Base-by-base conservation (phyloP, 2,797 vertebrate species). In the Labeo calbasu region DNA sequence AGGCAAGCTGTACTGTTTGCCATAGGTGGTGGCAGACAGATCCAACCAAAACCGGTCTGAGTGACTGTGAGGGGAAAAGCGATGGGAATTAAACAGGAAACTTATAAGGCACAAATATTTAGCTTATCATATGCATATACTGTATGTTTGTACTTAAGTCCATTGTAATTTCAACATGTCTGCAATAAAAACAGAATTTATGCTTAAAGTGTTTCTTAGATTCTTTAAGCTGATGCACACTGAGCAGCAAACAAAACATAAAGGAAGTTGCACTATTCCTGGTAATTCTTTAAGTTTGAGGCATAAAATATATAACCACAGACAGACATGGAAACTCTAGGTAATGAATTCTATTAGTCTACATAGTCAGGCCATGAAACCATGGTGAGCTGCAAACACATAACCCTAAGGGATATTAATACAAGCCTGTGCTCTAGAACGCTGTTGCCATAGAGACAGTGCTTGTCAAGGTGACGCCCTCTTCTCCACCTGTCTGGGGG, bases 401-500 rank as follows among this genome's bases (percentile, higher is more conserved):
- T 63, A 79, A 61, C 76, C 76, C 46, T 79, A 72, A 84, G 76
- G 53, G 21, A 71, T 71, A 61, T 72, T 66, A 46, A 50, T 11
- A 17, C 40, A 48, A 53, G 71, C 53, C 46, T 81, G 57, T 40
- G 61, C 57, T 68, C 77, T 71, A 25, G 72, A 86, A 72, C 50
- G 48, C 28, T 72, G 87, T 88, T 79, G 46, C 87, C 71, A 87
- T 77, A 75, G 89, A 78, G 63, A 84, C 87, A 77, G 70, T 68
- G 25, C 81, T 78, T 76, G 40, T 36, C 71, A 51, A 83, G 77
- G 59, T 63, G 73, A 85, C 28, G 7, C 57, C 73, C n/a, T 82
- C 72, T 70, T 81, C 71, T 83, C 66, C 76, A 79, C 51, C 86
- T 81, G 69, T 61, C 46, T 5, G 71, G 25, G 51, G 53, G 68